Conservation (phyloP, 2,113 vertebrate genomes). For the Laticauda laticaudata region DNA sequence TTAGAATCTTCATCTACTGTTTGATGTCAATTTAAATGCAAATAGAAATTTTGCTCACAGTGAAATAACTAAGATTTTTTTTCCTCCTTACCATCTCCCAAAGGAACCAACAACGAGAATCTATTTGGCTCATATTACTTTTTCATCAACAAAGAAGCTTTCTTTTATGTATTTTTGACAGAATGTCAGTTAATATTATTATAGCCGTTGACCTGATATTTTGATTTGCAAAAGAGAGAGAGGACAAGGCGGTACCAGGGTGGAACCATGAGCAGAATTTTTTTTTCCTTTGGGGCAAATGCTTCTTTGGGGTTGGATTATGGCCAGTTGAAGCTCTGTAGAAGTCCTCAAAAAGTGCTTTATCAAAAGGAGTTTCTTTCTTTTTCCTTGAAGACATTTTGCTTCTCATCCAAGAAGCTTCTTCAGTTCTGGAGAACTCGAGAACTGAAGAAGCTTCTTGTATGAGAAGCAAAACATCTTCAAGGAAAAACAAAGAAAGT, state of each 20-base stretch:
- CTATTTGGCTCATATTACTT: conserved; percentile 46
- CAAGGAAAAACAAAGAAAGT: no score
- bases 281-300: background rate
- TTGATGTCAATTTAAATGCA: conserved; percentile 66
- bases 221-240: background rate
- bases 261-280: background rate
- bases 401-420: no score
- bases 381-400: no score
- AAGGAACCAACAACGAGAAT: conserved; percentile 53
- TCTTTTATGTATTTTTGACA: conserved; percentile 13
- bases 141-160: conserved; percentile 47
- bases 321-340: background rate
- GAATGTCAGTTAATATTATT: background rate
- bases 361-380: no score
- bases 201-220: background rate
- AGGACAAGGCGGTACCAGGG: background rate
- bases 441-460: no score
- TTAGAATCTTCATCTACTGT: conserved; percentile 49
- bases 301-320: background rate
- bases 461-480: no score
- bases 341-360: background rate
- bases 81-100: background rate
- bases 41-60: conserved; percentile 49
- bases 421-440: no score
- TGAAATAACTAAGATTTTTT: conserved; percentile 39